Conservation (phyloP, 1,140 invertebrate genomes). For the Anoplolepis gracilipes region DNA sequence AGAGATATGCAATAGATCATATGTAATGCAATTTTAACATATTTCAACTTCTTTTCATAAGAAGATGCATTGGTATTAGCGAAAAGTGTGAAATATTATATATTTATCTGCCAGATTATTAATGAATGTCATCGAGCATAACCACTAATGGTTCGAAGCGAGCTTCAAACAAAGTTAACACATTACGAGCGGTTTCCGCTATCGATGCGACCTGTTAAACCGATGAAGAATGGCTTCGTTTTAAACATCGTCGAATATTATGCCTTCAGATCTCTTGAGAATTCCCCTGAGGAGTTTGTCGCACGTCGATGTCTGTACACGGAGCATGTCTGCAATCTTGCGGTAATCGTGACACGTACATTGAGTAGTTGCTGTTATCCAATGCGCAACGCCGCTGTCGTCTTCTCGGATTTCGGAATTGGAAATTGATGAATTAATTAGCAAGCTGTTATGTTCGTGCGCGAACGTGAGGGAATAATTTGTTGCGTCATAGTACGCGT, state of each 20-base stretch:
- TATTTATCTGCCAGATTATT: too few species aligned
- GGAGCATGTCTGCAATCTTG: constrained; percentile 24
- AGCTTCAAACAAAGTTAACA: background rate
- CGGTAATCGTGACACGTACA: constrained; percentile 35
- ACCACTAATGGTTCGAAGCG: background rate
- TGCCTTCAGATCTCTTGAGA: background rate
- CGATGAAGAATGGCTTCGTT: background rate
- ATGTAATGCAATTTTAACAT: constrained; percentile 10
- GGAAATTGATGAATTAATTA: constrained; percentile 76
- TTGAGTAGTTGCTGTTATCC: constrained; percentile 10
- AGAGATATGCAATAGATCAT: too few species aligned
- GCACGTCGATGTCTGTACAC: background rate
- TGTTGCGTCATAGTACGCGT: constrained; percentile 53
- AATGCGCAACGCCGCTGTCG: constrained; percentile 3
- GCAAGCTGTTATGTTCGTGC: constrained; percentile 58
- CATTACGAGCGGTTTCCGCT: background rate
- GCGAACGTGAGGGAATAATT: constrained; percentile 54
- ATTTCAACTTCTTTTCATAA: background rate
- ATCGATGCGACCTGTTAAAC: background rate
- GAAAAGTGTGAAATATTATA: background rate
- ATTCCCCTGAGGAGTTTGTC: background rate
- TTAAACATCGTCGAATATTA: constrained; percentile 15
- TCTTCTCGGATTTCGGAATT: constrained; percentile 53
- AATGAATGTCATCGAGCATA: background rate
- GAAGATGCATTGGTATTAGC: background rate